Evolutionary conservation across 2,113 vertebrate species (phyloP), one percentile per base, ranked within the genome.

Genomic region (Trogon surrucura): DNA sequence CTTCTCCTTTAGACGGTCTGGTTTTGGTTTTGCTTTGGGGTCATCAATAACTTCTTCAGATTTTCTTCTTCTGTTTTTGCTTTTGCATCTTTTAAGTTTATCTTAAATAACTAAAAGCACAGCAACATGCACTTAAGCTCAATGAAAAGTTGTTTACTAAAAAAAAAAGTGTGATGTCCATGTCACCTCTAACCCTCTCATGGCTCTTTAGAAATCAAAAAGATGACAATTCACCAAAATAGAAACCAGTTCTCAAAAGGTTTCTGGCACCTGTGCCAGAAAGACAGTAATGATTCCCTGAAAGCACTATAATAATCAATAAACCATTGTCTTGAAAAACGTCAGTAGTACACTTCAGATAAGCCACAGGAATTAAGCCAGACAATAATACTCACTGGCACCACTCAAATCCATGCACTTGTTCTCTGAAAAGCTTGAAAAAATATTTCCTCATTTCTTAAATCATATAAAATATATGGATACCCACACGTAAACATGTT

Each of bases 281-380:
- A 91, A 88, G 58, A 58, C 60, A 67, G 65, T 67, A 96, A 94
- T 64, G 64, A 93, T 78, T 66, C 85, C 90, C 85, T 62, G 38
- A 86, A 51, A 94, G 64, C 47, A 91, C 9, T 25, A 21, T 18
- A 91, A 85, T 32, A 78, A 86, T 74, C 82, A 88, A 84, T 86
- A 93, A 78, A 53, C 13, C 6, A 70, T 86, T 67, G 44, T 78
- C 34, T 84, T 54, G 41, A 45, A 66, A 90, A 93, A 54, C 47
- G 73, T 44, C 54, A 41, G 30, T 38, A 84, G 25, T 38, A 71
- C 44, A 70, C 10, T 73, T 74, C 56, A 88, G 56, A 80, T 48
- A 78, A 90, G 71, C 22, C 61, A 56, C 17, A 60, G 16, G 47
- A 85, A 92, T 85, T 80, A 67, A 81, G 67, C 4, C 67, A 80